Evolutionary conservation across 1,140 invertebrate genomes (phyloP), one percentile per base, ranked within the genome.

Genomic region (Drosophila kurseongensis): DNA sequence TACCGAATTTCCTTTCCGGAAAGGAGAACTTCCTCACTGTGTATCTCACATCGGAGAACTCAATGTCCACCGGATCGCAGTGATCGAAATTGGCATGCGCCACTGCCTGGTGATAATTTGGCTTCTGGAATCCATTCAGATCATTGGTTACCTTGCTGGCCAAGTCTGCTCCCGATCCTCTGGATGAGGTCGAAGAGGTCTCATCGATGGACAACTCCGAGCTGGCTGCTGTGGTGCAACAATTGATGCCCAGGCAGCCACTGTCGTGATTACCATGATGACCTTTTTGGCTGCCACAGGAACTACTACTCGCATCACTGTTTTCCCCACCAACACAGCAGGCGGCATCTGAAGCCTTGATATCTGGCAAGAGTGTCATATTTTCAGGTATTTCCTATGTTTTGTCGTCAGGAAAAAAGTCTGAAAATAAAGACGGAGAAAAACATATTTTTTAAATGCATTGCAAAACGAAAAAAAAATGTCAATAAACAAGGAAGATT

Each of bases 1-100:
- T n/a, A 92, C 91, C 82, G 47, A 92, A 92, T 75, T 92, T 92
- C 9, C 88, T 54, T 32, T 92, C 78, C 1, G 76, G 42, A 75
- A 92, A 89, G 0, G 80, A 91, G 61, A 92, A 92, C 60, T 92
- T 93, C 27, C 93, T 93, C 36, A 95, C 93, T 0, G 93, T 93
- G 73, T 94, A 96, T 0, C 93, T 94, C 9, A 96, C 72, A 78
- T 96, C 94, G 72, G 94, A 94, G 78, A 96, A 96, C 69, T 95
- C 93, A 14, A 96, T 94, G 72, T 96, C 94, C 12, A 96, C 93
- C 0, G 93, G 83, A 7, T 93, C 76, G 77, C 92, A 81, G 13
- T 90, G 92, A 32, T 91, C 80, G 41, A 93, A 92, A 59, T 90
- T 81, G 23, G 78, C 75, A 57, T 80, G 67, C 0, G 73, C 47